Percentiles rank a stretch among this genome's conserved stretches.
phyloP scores from a whole-genome alignment of 2,797 vertebrate genomes.

The Epinephelus awoara region DNA sequence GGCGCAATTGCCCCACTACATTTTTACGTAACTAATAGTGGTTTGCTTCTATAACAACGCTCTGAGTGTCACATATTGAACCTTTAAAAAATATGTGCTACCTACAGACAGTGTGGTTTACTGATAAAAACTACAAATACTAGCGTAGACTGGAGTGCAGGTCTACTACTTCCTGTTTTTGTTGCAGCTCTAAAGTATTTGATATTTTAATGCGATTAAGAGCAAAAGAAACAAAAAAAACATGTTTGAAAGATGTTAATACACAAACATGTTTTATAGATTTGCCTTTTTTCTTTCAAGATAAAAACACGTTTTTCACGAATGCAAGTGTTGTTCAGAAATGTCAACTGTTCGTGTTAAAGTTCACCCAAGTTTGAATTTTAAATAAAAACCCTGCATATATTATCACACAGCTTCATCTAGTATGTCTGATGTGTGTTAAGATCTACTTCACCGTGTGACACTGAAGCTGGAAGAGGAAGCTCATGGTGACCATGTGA shows the following conservation, averaged over 20 bases:
- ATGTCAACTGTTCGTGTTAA: not conserved
- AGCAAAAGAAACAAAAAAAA: not conserved
- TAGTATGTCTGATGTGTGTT: not conserved
- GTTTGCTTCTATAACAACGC: too few species aligned
- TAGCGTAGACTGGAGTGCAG: not conserved
- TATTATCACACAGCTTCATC: not conserved
- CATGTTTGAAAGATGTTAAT: not conserved
- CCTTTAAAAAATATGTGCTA: not conserved
- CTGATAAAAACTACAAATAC: not conserved
- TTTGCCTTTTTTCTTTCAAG: not conserved
- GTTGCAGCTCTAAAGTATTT: not conserved
- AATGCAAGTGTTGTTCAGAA: not conserved
- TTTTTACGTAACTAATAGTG: too few species aligned
- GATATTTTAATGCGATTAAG: not conserved
- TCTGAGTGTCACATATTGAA: too few species aligned
- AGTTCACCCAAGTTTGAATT: not conserved
- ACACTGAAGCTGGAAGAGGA: slow-evolving; percentile 47
- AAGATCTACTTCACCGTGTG: slow-evolving; percentile 21
- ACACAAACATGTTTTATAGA: not conserved
- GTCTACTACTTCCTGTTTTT: not conserved
- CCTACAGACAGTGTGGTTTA: not conserved
- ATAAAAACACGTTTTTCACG: not conserved
- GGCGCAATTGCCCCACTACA: too few species aligned
- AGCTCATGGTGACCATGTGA: slow-evolving; percentile 65
- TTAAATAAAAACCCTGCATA: not conserved